Evolutionary conservation across 2,113 vertebrate genomes (phyloP), one percentile per base, ranked within the genome.

Genomic region (Aplodontia rufa): DNA sequence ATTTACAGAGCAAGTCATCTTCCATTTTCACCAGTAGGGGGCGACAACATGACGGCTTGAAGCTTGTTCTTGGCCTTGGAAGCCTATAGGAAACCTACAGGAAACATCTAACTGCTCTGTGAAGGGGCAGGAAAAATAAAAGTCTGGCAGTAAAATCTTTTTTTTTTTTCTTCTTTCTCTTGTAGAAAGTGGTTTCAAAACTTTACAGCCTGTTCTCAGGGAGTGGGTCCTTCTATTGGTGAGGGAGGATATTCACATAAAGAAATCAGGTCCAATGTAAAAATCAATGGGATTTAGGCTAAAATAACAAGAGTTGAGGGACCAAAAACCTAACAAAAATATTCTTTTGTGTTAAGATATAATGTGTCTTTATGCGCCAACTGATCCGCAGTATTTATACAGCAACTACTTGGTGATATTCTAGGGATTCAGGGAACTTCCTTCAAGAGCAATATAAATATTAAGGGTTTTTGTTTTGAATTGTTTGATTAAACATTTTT

Each of bases 11-110:
- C 19, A 42, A 74, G 30, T 69, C 40, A 12, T 19, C 51, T 51
- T 86, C 49, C n/a, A 17, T 69, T 83, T 40, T 66, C 49, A 86
- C 97, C 97, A 96, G 72, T 62, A 96, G 96, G 71, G 84, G 97
- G 92, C 78, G 40, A 91, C 94, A 96, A 66, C 66, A 60, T 1
- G 2, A 82, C 9, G 28, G 45, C 12, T 35, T 87, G 64, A 58
- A 78, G 30, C 60, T 47, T 49, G 55, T 47, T 55, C 37, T 45
- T 60, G 45, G 37, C 1, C 20, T 42, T 81, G 45, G 64, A 72
- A 78, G 12, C 42, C 45, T 69, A 16, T n/a, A 76, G 42, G 74
- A 72, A 78, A 14, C 42, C 45, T 69, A 16, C 40, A 76, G 42
- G 74, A 92, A 92, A 53, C 58, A 28, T 58, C 42, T 72, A 68